Base-by-base conservation (phyloP, 2,113 vertebrate species). In the Alaudala cheleensis region DNA sequence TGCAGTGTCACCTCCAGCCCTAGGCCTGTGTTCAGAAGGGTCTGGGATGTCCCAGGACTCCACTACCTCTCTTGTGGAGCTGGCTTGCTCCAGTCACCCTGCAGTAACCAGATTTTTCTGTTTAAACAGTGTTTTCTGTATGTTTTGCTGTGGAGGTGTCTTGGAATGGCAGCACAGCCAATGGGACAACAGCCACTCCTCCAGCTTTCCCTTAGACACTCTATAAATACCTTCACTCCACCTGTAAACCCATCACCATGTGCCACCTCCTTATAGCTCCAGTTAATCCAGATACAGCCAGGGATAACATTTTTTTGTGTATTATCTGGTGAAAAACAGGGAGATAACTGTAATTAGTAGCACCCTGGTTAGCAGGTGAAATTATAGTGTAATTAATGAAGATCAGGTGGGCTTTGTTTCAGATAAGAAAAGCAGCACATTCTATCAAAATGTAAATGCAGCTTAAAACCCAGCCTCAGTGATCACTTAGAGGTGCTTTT, bases 311-410 rank as follows among this genome's bases (percentile, higher is more conserved):
- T 11, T 62, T 86, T 79, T n/a, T 71, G 34, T 31, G 14, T 6
- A 10, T 62, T 71, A 78, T 18, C 9, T 8, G 22, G 44, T 33
- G 57, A 58, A 71, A 57, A 96, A 57, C 72, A 86, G 76, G 3
- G 29, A 93, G 86, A 81, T 72, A 77, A 57, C 60, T 67, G 54
- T 53, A 95, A 94, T 95, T 86, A 95, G 56, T 1, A 89, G 78
- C 66, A 81, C n/a, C 29, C 80, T 47, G 39, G 60, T 70, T 76
- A 88, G 67, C 67, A 93, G 86, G 73, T 84, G 86, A 86, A 93
- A 82, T 19, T 37, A 77, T 44, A 51, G 37, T 31, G n/a, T 37
- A 92, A 92, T 81, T 93, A 93, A 66, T 17, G 72, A 77, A 56
- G 69, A 92, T 67, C 77, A 86, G 67, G 69, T 66, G 15, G 69